A percentile compares a stretch with the other conserved stretches of the same genome.
These are phyloP conservation scores for Acrobasis consociella DNA, from an alignment of 2,888 invertebrate species.

Conservation along the genomic window DNA sequence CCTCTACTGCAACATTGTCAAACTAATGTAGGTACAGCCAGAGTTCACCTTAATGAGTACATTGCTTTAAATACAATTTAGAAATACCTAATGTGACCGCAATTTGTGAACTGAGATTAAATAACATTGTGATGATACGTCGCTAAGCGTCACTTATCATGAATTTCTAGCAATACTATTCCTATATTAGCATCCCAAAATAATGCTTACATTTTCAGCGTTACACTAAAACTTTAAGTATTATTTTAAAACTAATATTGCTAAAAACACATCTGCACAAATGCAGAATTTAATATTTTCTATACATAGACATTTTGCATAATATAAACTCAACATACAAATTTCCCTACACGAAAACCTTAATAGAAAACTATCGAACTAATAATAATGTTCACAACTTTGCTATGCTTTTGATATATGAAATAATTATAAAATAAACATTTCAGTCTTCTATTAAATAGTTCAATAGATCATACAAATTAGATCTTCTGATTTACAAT, in stretches of 20 bases:
- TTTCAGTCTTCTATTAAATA: conserved; percentile 79
- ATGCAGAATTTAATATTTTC: conserved; percentile 42
- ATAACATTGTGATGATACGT: conserved; percentile 41
- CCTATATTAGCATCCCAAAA: conserved; percentile 36
- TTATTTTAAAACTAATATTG: conserved; percentile 45
- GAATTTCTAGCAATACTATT: conserved; percentile 49
- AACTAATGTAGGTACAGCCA: neutral
- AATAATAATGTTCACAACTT: conserved; percentile 46
- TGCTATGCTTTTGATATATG: conserved; percentile 49
- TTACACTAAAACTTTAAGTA: conserved; percentile 41
- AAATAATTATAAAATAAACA: conserved; percentile 68
- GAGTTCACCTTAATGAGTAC: neutral
- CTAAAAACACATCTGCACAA: conserved; percentile 42
- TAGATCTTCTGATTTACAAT: conserved; percentile 66
- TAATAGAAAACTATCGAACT: conserved; percentile 41
- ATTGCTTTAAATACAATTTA: conserved; percentile 22
- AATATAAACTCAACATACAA: conserved; percentile 40
- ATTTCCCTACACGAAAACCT: conserved; percentile 38
- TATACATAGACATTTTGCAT: conserved; percentile 51
- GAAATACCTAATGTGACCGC: conserved; percentile 36
- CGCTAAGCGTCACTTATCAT: conserved; percentile 40
- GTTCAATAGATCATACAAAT: conserved; percentile 64
- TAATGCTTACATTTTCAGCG: conserved; percentile 41
- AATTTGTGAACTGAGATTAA: conserved; percentile 38
- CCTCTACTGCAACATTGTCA: neutral